These are phyloP conservation scores for Delia radicum DNA, from an alignment of 1,140 invertebrate genomes.

Conservation along the genomic window DNA sequence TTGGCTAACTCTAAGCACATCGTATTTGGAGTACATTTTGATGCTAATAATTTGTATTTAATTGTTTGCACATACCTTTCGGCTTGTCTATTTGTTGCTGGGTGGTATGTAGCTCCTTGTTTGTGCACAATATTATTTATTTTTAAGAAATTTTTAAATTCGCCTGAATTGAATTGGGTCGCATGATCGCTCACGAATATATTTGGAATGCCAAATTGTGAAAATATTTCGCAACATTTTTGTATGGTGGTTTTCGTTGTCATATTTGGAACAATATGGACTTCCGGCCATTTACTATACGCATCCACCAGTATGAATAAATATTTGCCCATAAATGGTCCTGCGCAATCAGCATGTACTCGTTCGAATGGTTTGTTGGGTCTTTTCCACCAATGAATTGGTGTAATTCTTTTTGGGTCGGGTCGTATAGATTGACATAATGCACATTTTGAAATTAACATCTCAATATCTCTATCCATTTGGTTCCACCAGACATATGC, in stretches of 20 bases:
- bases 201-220: slow-evolving; percentile 22
- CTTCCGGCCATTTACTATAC: slow-evolving; percentile 51
- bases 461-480: slow-evolving; percentile 54
- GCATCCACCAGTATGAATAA: slow-evolving; percentile 55
- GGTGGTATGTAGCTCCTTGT: slow-evolving; percentile 24
- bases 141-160: slow-evolving; percentile 27
- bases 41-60: slow-evolving; percentile 2
- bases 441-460: slow-evolving; percentile 36
- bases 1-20: neutral
- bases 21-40: neutral
- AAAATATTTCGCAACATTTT: slow-evolving; percentile 19
- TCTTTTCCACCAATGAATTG: slow-evolving; percentile 33
- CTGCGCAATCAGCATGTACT: slow-evolving; percentile 32
- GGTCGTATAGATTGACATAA: slow-evolving; percentile 17
- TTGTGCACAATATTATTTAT: slow-evolving; percentile 24
- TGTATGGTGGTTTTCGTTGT: slow-evolving; percentile 25
- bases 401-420: slow-evolving; percentile 25
- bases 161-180: slow-evolving; percentile 11
- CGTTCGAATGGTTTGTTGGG: slow-evolving; percentile 45
- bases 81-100: slow-evolving; percentile 26
- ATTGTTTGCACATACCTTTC: slow-evolving; percentile 24
- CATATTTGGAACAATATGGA: slow-evolving; percentile 30
- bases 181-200: slow-evolving; percentile 37
- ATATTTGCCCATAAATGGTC: slow-evolving; percentile 24
- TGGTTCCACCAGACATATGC: slow-evolving; percentile 54